Evolutionary conservation across 2,797 vertebrate species (phyloP), one percentile per base, ranked within the genome.

Genomic region (Chanos chanos): DNA sequence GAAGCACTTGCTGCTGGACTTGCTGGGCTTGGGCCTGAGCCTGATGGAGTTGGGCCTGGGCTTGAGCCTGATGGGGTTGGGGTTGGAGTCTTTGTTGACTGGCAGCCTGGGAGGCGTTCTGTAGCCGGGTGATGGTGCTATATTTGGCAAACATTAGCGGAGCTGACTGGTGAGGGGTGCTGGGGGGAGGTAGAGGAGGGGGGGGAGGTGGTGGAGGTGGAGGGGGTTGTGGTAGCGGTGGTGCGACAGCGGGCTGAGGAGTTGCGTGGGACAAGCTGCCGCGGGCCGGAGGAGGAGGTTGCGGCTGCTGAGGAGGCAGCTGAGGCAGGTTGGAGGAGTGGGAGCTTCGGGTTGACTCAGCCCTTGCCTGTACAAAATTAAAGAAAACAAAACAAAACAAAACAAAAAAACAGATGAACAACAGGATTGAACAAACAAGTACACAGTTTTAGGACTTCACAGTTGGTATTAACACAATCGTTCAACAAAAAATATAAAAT

Each of bases 41-140:
- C n/a, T n/a, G 67, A 25, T 57, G 83, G 66, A 0, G 2, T 40
- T 24, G 75, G 76, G 4, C 36, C 85, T 87, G 0, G 63, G 73
- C 4, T n/a, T n/a, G n/a, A n/a, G n/a, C n/a, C n/a, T n/a, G n/a
- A n/a, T n/a, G n/a, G n/a, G n/a, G n/a, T n/a, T 45, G 33, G 0
- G 75, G 68, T 0, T 80, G 72, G 1, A 67, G 41, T 43, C 82
- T 89, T 39, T 87, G 80, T 4, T 89, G 85, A 16, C 73, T 49
- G 1, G 84, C 81, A 0, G 85, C n/a, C 15, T 90, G 87, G 27
- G 89, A 79, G 6, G 85, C 89, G 9, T 92, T 92, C 82, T 94
- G 92, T 61, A 96, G 77, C 51, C 94, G 73, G 19, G 86, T 90
- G 75, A 97, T 94, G 2, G 94, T 97, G 84, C 94, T 97, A 83